Evolutionary conservation across 2,113 vertebrate species (phyloP).

Genomic region (Mobula hypostoma): DNA sequence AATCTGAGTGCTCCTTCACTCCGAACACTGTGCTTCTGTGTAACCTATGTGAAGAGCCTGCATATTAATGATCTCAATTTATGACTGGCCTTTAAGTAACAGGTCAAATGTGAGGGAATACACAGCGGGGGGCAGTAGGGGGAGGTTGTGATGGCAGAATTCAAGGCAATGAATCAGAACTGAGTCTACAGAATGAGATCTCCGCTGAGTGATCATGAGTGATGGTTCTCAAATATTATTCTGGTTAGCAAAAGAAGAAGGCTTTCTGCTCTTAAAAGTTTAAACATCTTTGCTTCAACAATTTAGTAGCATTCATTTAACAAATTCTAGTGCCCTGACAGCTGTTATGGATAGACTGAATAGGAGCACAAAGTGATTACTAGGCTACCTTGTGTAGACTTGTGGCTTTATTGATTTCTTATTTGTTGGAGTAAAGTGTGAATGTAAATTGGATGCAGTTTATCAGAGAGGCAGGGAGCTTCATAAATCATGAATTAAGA

Average conservation of each 20-base stretch:
- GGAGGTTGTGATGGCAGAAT: not conserved
- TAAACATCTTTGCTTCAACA: too few relatives aligned
- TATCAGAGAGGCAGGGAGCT: not conserved
- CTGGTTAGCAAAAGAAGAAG: not conserved
- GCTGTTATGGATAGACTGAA: not conserved
- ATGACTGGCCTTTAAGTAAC: not conserved
- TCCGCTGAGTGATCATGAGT: not conserved
- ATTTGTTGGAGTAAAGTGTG: not conserved
- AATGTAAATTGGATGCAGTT: conserved; percentile 23
- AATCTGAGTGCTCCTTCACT: not conserved
- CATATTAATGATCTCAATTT: not conserved
- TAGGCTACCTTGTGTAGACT: not conserved
- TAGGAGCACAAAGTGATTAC: not conserved
- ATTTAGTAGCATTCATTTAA: not conserved
- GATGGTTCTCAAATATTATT: not conserved
- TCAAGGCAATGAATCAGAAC: not conserved
- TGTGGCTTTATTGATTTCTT: not conserved
- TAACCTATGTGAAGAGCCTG: not conserved
- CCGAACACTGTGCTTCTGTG: not conserved
- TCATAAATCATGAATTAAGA: conserved; percentile 31
- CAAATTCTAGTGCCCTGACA: not conserved
- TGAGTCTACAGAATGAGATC: not conserved
- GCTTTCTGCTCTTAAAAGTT: not conserved
- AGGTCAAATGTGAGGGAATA: not conserved
- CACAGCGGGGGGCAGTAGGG: not conserved